Conservation (phyloP, 2,113 vertebrate species). For the Eurypyga helias region DNA sequence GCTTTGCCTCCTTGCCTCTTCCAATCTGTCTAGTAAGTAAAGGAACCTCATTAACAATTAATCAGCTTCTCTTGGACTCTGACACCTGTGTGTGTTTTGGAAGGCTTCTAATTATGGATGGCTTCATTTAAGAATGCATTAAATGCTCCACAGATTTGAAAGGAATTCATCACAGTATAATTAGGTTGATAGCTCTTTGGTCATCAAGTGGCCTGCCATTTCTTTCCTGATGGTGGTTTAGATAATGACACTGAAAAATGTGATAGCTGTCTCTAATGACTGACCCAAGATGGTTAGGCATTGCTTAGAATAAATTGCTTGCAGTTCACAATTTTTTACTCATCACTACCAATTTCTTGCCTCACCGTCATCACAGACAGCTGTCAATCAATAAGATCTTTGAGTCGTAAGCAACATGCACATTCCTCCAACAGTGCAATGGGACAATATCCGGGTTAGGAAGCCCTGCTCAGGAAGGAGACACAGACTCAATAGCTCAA, state of each 20-base stretch:
- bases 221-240: not conserved
- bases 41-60: slow-evolving; percentile 42
- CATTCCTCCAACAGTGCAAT: not conserved
- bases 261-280: not conserved
- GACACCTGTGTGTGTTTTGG: not conserved
- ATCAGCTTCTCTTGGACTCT: not conserved
- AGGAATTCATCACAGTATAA: slow-evolving; percentile 39
- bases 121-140: slow-evolving; percentile 32
- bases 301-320: not conserved
- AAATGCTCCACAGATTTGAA: slow-evolving; percentile 46
- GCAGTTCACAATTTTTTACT: not conserved
- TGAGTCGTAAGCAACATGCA: not conserved
- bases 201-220: not conserved
- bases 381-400: not conserved
- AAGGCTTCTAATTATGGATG: slow-evolving; percentile 49
- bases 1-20: not conserved
- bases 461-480: not conserved
- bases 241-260: not conserved
- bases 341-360: not conserved
- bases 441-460: not conserved
- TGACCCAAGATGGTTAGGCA: not conserved
- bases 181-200: slow-evolving; percentile 42
- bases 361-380: not conserved
- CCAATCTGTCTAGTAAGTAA: not conserved
- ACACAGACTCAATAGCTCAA: not conserved